Evolutionary conservation across 2,113 vertebrate species (phyloP), one percentile per base, ranked within the genome.

Genomic region (Galemys pyrenaicus): DNA sequence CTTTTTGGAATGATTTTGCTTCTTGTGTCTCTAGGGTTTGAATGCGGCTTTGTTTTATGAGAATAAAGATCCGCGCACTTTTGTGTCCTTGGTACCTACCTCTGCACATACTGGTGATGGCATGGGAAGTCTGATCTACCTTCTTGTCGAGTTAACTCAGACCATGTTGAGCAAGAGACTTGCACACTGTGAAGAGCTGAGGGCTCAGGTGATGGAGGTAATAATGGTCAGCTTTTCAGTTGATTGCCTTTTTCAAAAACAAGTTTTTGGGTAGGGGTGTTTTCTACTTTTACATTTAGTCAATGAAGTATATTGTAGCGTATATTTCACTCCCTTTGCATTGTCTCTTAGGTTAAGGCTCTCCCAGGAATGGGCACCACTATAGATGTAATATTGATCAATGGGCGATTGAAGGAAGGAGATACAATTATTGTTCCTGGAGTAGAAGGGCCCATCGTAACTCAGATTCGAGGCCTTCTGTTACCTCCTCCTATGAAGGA

Each of bases 181-280:
- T 86, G 99, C 99, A 0, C 99, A 99, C 92, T 99, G 99, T 92
- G 99, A 99, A 73, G 99, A 99, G 97, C 98, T 99, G 85, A 98
- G 99, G 46, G 99, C 99, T 22, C 99, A 99, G 96, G 99, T 99
- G 97, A 99, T 99, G 99, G 99, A 99, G 99, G 99, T 99, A 98
- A 56, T 56, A 56, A 98, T 93, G 67, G 15, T 1, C 71, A 65
- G 22, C 58, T 49, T 81, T 94, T 73, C n/a, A 93, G 10, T 89
- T 56, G 19, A 51, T 62, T 75, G 30, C 58, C 24, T 54, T 13
- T 39, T 35, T 56, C 32, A 17, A 12, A 79, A 5, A 19, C 7
- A 5, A 4, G 16, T 30, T 54, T 24, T 86, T 16, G 20, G 12
- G 4, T 68, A 35, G 5, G 37, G 15, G 24, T 62, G 0, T 75